Conservation (phyloP, 2,888 invertebrate genomes). For the Heliconius ethilla region DNA sequence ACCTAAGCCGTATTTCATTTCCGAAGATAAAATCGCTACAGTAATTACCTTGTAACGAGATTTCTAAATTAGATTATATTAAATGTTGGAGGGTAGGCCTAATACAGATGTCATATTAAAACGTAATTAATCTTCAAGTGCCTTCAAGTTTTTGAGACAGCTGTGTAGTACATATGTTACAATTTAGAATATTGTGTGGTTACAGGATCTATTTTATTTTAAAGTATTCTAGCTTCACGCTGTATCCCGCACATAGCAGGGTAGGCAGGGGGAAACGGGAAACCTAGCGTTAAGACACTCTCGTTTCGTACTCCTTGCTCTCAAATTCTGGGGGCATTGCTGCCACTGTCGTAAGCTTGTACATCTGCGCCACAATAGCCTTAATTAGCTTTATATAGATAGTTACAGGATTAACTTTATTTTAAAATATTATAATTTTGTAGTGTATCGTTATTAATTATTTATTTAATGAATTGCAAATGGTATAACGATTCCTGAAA, state of each 20-base stretch:
- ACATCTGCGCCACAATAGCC: too few relatives aligned
- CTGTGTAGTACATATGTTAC: too few relatives aligned
- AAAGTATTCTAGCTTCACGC: background rate
- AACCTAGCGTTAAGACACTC: background rate
- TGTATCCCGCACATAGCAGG: background rate
- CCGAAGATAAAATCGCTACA: slow-evolving; percentile 7
- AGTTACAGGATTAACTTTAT: too few relatives aligned
- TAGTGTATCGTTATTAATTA: too few relatives aligned
- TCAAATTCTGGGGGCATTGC: too few relatives aligned
- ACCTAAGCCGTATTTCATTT: background rate
- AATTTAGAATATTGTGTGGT: too few relatives aligned
- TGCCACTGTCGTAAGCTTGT: too few relatives aligned
- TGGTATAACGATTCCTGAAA: too few relatives aligned
- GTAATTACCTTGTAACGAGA: slow-evolving; percentile 10
- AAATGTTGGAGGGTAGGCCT: background rate
- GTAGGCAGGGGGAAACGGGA: background rate
- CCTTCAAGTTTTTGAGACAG: background rate
- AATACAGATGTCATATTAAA: slow-evolving; percentile 12
- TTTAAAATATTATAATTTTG: too few relatives aligned
- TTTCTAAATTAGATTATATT: slow-evolving; percentile 23
- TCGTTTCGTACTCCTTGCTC: background rate
- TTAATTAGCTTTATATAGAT: too few relatives aligned
- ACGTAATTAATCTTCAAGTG: slow-evolving; percentile 13
- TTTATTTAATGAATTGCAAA: too few relatives aligned
- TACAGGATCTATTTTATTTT: background rate